phyloP scores from a whole-genome alignment of 2,113 vertebrate genomes.

The Cheilinus undulatus region DNA sequence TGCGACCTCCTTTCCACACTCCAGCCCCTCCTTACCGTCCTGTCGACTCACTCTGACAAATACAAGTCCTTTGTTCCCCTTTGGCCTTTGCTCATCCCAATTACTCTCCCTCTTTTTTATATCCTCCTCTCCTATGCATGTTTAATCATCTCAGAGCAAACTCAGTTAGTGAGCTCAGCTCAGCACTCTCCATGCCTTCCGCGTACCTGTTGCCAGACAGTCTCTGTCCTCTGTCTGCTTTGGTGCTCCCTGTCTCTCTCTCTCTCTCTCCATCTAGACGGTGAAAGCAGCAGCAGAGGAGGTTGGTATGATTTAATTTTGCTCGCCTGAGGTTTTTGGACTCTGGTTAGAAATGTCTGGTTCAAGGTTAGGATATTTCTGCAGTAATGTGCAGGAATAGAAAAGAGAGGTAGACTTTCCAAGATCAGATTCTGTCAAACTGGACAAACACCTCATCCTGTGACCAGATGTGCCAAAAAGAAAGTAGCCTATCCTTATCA shows the following conservation, averaged over 20 bases:
- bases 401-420: neutral
- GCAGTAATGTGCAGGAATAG: neutral
- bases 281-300: slow-evolving; percentile 11
- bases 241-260: slow-evolving; percentile 15
- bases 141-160: slow-evolving; percentile 36
- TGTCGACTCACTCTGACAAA: slow-evolving; percentile 37
- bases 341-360: neutral
- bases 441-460: too few relatives aligned
- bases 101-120: slow-evolving; percentile 9
- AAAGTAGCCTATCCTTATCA: too few relatives aligned
- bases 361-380: slow-evolving; percentile 3
- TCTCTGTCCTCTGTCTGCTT: slow-evolving; percentile 24
- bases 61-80: slow-evolving; percentile 41
- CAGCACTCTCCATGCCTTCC: slow-evolving; percentile 27
- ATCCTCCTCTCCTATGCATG: slow-evolving; percentile 30
- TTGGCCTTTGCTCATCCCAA: slow-evolving; percentile 34
- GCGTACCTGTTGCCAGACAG: slow-evolving; percentile 47
- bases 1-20: neutral
- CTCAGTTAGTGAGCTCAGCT: slow-evolving; percentile 8
- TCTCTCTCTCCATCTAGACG: slow-evolving; percentile 46
- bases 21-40: neutral
- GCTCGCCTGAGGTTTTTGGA: slow-evolving; percentile 3
- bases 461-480: too few relatives aligned
- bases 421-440: too few relatives aligned
- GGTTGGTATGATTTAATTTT: slow-evolving; percentile 54